Conservation (phyloP, 2,888 invertebrate genomes). For the Drosophila austrosaltans region DNA sequence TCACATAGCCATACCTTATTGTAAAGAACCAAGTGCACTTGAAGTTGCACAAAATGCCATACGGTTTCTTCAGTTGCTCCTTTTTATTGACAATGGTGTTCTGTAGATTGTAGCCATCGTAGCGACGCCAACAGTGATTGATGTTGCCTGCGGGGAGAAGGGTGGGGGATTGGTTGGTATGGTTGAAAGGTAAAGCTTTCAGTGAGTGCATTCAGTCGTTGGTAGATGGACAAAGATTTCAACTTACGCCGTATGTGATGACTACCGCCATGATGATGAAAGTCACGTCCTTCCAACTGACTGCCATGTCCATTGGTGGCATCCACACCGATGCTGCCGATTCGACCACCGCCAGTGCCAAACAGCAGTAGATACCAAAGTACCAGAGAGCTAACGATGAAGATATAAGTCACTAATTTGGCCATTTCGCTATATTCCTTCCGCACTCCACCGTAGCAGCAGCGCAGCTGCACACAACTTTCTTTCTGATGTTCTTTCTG, state of each 20-base stretch:
- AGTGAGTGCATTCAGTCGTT: background rate
- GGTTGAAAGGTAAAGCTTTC: background rate
- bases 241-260: conserved; percentile 81
- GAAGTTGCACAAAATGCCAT: conserved; percentile 82
- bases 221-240: background rate
- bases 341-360: conserved; percentile 27
- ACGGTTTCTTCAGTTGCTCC: conserved; percentile 81
- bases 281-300: conserved; percentile 79
- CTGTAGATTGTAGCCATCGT: conserved; percentile 82
- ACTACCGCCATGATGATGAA: conserved; percentile 80
- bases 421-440: conserved; percentile 68
- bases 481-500: background rate
- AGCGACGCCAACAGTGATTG: conserved; percentile 83
- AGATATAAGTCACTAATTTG: conserved; percentile 79
- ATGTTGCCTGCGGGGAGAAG: conserved; percentile 72
- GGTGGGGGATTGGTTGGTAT: background rate
- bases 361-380: conserved; percentile 80
- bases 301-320: conserved; percentile 80
- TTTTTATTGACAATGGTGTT: conserved; percentile 81
- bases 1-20: conserved; percentile 65
- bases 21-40: conserved; percentile 83
- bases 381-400: conserved; percentile 72
- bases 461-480: conserved; percentile 7
- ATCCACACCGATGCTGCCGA: conserved; percentile 51
- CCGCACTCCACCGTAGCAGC: background rate